Conservation (phyloP, 2,888 invertebrate genomes). For the Bursaphelenchus okinawaensis region DNA sequence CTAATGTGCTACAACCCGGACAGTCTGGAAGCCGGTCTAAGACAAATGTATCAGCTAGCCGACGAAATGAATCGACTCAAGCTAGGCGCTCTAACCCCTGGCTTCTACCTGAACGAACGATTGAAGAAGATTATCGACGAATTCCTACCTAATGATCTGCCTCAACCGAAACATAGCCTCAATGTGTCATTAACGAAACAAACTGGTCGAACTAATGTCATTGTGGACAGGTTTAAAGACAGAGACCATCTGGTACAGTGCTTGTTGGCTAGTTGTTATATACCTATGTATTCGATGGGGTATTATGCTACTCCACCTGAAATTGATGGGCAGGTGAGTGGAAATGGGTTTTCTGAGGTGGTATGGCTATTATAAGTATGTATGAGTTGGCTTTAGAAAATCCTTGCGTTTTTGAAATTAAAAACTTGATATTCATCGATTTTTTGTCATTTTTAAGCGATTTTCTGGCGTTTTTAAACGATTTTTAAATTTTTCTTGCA, state of each 20-base stretch:
- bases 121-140: slow-evolving; percentile 31
- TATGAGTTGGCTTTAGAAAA: too few relatives aligned
- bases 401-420: too few relatives aligned
- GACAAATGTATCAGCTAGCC: slow-evolving; percentile 47
- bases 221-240: not conserved
- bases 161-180: slow-evolving; percentile 31
- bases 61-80: slow-evolving; percentile 44
- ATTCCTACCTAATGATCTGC: slow-evolving; percentile 37
- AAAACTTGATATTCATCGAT: too few relatives aligned
- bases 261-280: slow-evolving; percentile 70
- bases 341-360: too few relatives aligned
- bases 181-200: slow-evolving; percentile 39
- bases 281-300: slow-evolving; percentile 83
- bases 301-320: slow-evolving; percentile 72
- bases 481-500: too few relatives aligned
- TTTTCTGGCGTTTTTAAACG: too few relatives aligned
- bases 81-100: slow-evolving; percentile 55
- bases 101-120: slow-evolving; percentile 44
- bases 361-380: too few relatives aligned
- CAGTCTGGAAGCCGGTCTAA: slow-evolving; percentile 32
- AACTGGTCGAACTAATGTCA: not conserved
- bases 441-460: too few relatives aligned
- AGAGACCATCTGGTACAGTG: slow-evolving; percentile 49
- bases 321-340: slow-evolving; percentile 59
- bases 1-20: slow-evolving; percentile 41